Evolutionary conservation across 1,140 invertebrate species (phyloP), one percentile per base, ranked within the genome.

Genomic region (Meteorus sp.): DNA sequence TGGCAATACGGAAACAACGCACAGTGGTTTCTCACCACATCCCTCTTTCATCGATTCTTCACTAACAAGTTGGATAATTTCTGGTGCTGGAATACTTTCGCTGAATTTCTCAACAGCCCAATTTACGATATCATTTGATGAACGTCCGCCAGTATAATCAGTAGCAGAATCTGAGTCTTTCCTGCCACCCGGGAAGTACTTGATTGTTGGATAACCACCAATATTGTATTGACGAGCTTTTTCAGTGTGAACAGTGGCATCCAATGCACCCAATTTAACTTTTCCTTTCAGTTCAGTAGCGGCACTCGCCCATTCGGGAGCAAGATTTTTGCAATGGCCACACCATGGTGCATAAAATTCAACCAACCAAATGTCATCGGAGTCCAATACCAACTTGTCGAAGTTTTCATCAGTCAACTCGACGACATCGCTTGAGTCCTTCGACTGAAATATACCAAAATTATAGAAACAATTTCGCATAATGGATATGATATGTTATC

Each of bases 271-370:
- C 13, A 99, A 74, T 83, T 98, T 98, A 2, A 97, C 89, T 80
- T 93, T 91, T 82, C 96, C 97, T 80, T 97, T 97, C 1, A 99
- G 83, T 74, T 97, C 88, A 20, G 89, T 87, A 35, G 98, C 97
- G 31, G 97, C 97, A 73, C 90, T 86, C 13, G 89, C 91, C 95
- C 95, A 99, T 63, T 96, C 89, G 0, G 97, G 97, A 44, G 91
- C 95, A 9, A 99, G 82, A 73, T 93, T 96, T 80, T 99, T 97
- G 75, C 97, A 98, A 77, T 98, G 93, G 17, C 93, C 93, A 77
- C 94, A 97, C 93, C 93, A 95, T 0, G 97, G 97, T 11, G 97
- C 97, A 79, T 89, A 98, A 83, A 99, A 99, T 76, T 98, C 95
- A 3, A 99, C 94, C 47, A 99, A 72, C 93, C 94, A 98, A 78